A percentile compares a stretch with the other conserved stretches of the same genome.
Evolutionary conservation across 2,888 invertebrate species (phyloP).

Genomic region (Torymus aiolomorphi): DNA sequence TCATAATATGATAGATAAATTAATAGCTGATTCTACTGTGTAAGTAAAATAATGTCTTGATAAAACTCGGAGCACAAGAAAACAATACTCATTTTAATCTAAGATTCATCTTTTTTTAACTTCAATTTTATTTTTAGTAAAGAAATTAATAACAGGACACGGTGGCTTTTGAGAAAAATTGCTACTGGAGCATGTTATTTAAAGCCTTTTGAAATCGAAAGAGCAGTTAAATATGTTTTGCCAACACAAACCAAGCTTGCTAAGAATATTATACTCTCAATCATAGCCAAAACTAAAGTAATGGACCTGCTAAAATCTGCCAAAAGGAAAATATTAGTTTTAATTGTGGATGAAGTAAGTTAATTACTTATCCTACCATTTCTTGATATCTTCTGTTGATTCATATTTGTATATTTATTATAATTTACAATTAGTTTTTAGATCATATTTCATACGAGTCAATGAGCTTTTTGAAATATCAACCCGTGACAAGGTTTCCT

Average conservation of each 20-base stretch:
- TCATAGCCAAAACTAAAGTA: constrained; percentile 63
- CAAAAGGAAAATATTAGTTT: constrained; percentile 80
- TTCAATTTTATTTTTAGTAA: constrained; percentile 56
- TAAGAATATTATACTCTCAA: constrained; percentile 68
- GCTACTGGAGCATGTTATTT: constrained; percentile 73
- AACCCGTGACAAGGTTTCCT: constrained; percentile 85
- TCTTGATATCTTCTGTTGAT: not conserved
- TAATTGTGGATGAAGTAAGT: constrained; percentile 83
- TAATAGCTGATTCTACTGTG: constrained; percentile 73
- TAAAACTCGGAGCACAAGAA: constrained; percentile 63
- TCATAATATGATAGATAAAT: constrained; percentile 76
- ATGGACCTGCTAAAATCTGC: constrained; percentile 73
- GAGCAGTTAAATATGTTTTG: constrained; percentile 73
- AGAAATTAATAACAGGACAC: constrained; percentile 66
- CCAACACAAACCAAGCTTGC: constrained; percentile 68
- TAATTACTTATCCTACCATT: not conserved
- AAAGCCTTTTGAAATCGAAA: constrained; percentile 73
- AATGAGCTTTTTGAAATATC: constrained; percentile 80
- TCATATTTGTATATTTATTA: constrained; percentile 7
- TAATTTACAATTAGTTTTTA: constrained; percentile 72
- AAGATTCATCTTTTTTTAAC: not conserved
- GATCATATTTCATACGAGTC: constrained; percentile 90
- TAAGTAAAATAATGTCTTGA: constrained; percentile 31
- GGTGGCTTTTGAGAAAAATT: constrained; percentile 75
- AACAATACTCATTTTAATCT: too few relatives aligned